A percentile compares a stretch with the other conserved stretches of the same genome.
phyloP scores from a whole-genome alignment of 2,797 vertebrate species.

The Chromis chromis region DNA sequence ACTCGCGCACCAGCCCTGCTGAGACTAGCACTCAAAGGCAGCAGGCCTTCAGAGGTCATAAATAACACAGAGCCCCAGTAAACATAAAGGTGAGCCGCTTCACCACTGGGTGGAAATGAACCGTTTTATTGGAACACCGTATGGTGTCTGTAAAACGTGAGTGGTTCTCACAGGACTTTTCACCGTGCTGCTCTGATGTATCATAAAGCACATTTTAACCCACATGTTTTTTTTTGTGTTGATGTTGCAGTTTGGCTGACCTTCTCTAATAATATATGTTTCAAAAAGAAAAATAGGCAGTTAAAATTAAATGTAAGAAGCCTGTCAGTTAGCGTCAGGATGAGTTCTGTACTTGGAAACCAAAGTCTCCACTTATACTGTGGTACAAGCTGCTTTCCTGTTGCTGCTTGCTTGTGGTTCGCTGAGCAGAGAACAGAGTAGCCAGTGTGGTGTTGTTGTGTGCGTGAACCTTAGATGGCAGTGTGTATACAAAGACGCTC shows the following conservation, averaged over 20 bases:
- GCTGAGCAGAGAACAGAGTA: constrained; percentile 65
- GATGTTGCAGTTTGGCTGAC: constrained; percentile 17
- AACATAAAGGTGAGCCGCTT: constrained; percentile 81
- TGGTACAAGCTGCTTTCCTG: constrained; percentile 37
- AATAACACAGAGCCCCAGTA: constrained; percentile 79
- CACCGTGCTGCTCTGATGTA: constrained; percentile 50
- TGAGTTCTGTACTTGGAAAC: constrained; percentile 54
- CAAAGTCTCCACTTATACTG: constrained; percentile 33
- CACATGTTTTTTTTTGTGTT: constrained; percentile 18
- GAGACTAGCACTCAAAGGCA: constrained; percentile 79
- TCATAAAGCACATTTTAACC: constrained; percentile 61
- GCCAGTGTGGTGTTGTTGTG: constrained; percentile 62
- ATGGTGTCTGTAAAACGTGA: constrained; percentile 78
- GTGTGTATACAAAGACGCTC: constrained; percentile 68
- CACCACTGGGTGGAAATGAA: constrained; percentile 83
- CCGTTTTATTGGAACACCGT: constrained; percentile 82
- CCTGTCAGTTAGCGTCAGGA: constrained; percentile 41
- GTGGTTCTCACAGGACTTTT: constrained; percentile 68
- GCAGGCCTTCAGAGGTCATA: constrained; percentile 79
- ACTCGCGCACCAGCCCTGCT: constrained; percentile 70
- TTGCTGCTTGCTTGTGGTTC: constrained; percentile 51
- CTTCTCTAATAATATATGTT: constrained; percentile 43
- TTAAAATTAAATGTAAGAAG: constrained; percentile 55
- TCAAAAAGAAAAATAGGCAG: constrained; percentile 46
- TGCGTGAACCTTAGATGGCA: constrained; percentile 16